Conservation (phyloP, 2,888 invertebrate genomes). For the Xestia rhomboidea region DNA sequence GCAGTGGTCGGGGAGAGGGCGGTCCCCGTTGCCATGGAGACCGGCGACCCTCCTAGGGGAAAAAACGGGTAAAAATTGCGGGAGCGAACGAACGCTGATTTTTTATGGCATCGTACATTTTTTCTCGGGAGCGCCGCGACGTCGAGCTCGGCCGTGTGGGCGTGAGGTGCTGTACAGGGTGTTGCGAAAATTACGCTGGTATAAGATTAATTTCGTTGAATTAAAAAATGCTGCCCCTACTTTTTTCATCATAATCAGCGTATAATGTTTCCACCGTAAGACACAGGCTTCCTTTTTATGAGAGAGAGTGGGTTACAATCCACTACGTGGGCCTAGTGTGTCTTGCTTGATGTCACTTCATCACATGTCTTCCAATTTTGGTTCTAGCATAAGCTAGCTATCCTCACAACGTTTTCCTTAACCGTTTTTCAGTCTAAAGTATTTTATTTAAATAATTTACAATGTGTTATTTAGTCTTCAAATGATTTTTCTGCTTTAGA, state of each 20-base stretch:
- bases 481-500: not conserved
- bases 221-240: accelerated
- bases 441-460: not conserved
- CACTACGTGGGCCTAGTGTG: not conserved
- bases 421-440: not conserved
- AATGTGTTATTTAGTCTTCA: not conserved
- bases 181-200: conserved; percentile 41
- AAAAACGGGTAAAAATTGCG: conserved; percentile 90
- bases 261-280: not conserved
- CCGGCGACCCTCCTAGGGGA: conserved; percentile 89
- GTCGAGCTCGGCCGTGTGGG: conserved; percentile 76
- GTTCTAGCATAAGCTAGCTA: not conserved
- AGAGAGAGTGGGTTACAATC: not conserved
- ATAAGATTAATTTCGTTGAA: not conserved
- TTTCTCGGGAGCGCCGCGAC: conserved; percentile 86
- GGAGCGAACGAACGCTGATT: conserved; percentile 89
- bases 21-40: conserved; percentile 84
- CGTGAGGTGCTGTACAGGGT: conserved; percentile 74
- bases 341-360: not conserved
- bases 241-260: not conserved
- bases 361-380: not conserved
- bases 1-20: conserved; percentile 76
- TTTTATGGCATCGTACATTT: conserved; percentile 90
- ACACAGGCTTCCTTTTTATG: not conserved
- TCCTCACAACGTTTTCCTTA: not conserved